Percentiles rank a stretch among this genome's conserved stretches.
These are phyloP conservation scores for Malurus leucopterus DNA, from an alignment of 2,797 vertebrate species.

Conservation along the genomic window DNA sequence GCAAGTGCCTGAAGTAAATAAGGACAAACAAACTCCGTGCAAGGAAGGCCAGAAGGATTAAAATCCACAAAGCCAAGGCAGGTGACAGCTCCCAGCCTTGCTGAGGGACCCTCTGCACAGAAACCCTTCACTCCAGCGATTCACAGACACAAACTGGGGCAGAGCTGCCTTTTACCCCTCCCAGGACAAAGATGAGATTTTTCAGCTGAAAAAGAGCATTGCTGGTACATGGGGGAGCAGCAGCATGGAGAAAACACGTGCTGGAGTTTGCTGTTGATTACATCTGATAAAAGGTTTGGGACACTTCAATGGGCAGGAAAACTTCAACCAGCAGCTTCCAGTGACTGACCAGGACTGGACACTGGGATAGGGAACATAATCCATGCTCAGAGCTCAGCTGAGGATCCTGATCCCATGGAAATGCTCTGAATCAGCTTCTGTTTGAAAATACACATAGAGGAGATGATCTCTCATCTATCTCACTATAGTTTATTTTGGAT, in stretches of 20 bases:
- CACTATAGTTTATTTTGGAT: not conserved
- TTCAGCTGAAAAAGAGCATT: not conserved
- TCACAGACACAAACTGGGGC: not conserved
- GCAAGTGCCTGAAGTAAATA: slow-evolving; percentile 3
- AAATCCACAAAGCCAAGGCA: not conserved
- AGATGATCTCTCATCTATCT: not conserved
- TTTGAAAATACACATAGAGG: not conserved
- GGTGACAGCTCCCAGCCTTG: not conserved
- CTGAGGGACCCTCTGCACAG: not conserved
- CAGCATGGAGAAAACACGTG: not conserved
- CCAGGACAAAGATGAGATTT: not conserved
- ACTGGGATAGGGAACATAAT: not conserved
- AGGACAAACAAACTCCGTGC: not conserved
- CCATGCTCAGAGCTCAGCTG: not conserved
- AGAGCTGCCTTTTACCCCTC: not conserved
- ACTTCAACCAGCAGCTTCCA: not conserved
- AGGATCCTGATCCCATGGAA: not conserved
- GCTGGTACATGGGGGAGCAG: not conserved
- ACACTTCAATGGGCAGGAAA: not conserved
- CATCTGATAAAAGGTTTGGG: not conserved
- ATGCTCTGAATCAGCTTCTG: not conserved
- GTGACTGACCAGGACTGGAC: not conserved
- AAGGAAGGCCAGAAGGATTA: not conserved
- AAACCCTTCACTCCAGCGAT: not conserved
- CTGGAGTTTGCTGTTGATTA: not conserved